These are phyloP conservation scores for Manduca sexta DNA, from an alignment of 1,140 invertebrate genomes.

Conservation along the genomic window DNA sequence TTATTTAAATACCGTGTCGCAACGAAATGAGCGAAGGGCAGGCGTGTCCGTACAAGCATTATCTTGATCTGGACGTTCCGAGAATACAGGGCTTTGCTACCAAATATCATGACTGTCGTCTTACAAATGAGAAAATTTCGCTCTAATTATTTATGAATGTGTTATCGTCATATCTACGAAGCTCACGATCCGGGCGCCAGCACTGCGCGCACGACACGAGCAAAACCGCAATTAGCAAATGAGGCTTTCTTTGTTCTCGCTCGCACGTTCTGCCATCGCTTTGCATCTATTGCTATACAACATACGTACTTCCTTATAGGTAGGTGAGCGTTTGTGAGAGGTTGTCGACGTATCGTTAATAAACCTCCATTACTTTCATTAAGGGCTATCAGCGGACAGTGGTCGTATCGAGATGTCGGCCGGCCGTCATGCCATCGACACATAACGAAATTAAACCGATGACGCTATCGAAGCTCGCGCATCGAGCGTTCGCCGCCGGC, in stretches of 20 bases:
- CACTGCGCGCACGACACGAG: constrained; percentile 67
- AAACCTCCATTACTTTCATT: constrained; percentile 72
- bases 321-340: constrained; percentile 29
- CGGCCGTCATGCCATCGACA: constrained; percentile 62
- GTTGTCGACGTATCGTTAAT: constrained; percentile 62
- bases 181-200: constrained; percentile 66
- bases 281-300: constrained; percentile 59
- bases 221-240: constrained; percentile 72
- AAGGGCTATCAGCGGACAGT: constrained; percentile 64
- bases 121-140: constrained; percentile 73
- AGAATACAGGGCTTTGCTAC: constrained; percentile 61
- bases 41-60: constrained; percentile 58
- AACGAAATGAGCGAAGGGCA: constrained; percentile 54
- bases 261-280: constrained; percentile 61
- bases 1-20: constrained; percentile 11
- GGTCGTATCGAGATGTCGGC: constrained; percentile 51
- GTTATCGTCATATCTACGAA: constrained; percentile 71
- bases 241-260: constrained; percentile 70
- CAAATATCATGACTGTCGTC: constrained; percentile 72
- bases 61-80: constrained; percentile 65
- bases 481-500: constrained; percentile 26
- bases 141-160: constrained; percentile 74
- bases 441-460: constrained; percentile 68
- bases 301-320: constrained; percentile 19
- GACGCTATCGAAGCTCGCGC: constrained; percentile 63